These are phyloP conservation scores for Caenorhabditis drosophilae DNA, from an alignment of 2,888 invertebrate species.

Conservation along the genomic window DNA sequence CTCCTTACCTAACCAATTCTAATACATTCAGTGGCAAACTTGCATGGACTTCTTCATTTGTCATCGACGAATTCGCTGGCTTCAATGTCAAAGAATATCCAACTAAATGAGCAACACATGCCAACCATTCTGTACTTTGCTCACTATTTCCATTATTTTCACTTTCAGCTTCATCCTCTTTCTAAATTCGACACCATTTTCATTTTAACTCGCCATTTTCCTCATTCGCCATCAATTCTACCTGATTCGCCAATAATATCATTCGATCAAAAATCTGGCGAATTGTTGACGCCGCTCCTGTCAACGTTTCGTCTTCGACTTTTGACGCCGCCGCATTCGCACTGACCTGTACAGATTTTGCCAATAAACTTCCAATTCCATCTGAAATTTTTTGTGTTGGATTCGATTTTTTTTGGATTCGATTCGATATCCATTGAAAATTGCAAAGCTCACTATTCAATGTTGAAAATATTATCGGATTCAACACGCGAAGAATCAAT, in stretches of 20 bases:
- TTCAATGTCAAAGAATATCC: constrained; percentile 22
- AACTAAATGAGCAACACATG: constrained; percentile 25
- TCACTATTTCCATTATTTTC: not conserved
- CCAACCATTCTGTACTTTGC: constrained; percentile 26
- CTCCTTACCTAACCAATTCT: constrained; percentile 16
- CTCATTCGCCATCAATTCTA: not conserved
- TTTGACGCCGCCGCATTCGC: constrained; percentile 38
- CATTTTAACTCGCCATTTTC: not conserved
- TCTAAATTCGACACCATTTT: not conserved
- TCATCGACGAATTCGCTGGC: not conserved
- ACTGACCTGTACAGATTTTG: constrained; percentile 35
- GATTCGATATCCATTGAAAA: not conserved
- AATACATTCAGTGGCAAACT: constrained; percentile 17
- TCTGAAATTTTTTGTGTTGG: too few species aligned
- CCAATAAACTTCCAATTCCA: constrained; percentile 32
- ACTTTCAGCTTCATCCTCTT: constrained; percentile 3
- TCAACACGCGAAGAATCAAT: constrained; percentile 29
- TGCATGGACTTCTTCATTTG: constrained; percentile 21
- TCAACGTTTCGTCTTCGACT: constrained; percentile 7
- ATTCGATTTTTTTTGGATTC: too few species aligned
- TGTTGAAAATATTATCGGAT: constrained; percentile 33
- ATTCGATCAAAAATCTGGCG: constrained; percentile 28
- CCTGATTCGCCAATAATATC: constrained; percentile 26
- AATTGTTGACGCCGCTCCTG: constrained; percentile 17
- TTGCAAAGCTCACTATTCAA: constrained; percentile 4